These are phyloP conservation scores for Trissolcus japonicus DNA, from an alignment of 2,888 invertebrate genomes.

Conservation along the genomic window DNA sequence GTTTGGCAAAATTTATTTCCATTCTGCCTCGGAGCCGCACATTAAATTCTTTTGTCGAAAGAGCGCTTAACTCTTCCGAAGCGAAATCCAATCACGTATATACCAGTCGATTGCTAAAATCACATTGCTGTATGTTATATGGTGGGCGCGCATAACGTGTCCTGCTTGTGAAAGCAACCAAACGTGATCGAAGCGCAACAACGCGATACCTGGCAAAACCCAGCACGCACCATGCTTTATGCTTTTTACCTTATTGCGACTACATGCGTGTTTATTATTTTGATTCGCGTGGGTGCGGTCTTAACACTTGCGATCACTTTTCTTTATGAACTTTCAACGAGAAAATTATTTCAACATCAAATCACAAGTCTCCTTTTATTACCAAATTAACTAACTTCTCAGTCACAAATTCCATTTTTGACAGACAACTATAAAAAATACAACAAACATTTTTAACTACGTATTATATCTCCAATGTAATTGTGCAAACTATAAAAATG, in stretches of 20 bases:
- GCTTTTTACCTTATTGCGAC: slow-evolving; percentile 52
- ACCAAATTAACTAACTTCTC: too few species aligned
- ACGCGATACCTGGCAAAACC: slow-evolving; percentile 51
- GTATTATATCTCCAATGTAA: too few species aligned
- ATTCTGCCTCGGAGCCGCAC: slow-evolving; percentile 39
- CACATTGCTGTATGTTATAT: slow-evolving; percentile 54
- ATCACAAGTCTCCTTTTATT: too few species aligned
- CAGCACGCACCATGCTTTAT: slow-evolving; percentile 48
- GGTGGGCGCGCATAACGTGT: slow-evolving; percentile 67
- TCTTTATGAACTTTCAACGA: too few species aligned
- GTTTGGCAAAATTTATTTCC: slow-evolving; percentile 54
- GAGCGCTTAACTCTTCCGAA: slow-evolving; percentile 56
- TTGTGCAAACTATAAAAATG: too few species aligned
- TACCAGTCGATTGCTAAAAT: slow-evolving; percentile 62
- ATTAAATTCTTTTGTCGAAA: slow-evolving; percentile 56
- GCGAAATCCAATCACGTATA: slow-evolving; percentile 68
- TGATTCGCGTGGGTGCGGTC: slow-evolving; percentile 54
- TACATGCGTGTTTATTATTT: slow-evolving; percentile 57
- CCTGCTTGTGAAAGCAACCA: slow-evolving; percentile 69
- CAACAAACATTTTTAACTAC: too few species aligned
- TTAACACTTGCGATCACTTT: slow-evolving; percentile 1
- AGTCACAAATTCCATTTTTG: too few species aligned
- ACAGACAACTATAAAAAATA: too few species aligned
- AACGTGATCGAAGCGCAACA: slow-evolving; percentile 67
- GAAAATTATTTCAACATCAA: too few species aligned